Evolutionary conservation across 2,888 invertebrate species (phyloP), one percentile per base, ranked within the genome.

Genomic region (Fragum sueziense): DNA sequence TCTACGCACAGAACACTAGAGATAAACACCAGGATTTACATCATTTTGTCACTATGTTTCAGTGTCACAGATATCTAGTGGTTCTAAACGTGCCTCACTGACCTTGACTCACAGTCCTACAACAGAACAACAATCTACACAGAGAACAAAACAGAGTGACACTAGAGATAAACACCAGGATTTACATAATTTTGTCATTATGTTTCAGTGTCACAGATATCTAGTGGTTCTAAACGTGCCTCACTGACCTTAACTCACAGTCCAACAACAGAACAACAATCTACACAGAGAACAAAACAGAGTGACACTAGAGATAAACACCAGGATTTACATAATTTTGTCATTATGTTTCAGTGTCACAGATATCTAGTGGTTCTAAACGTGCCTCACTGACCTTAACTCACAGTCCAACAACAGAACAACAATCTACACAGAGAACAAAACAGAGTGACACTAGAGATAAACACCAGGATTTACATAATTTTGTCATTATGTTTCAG

Each of bases 61-160:
- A 86, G 86, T 83, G n/a, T 86, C 86, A 14, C 57, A 77, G 14
- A 69, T 79, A 14, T 83, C 85, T 11, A 85, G 85, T 73, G 82
- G 83, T 34, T 83, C 85, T 11, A 82, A 79, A 27, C 80, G 74
- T 4, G 79, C 72, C 11, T 79, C 82, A 11, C 67, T 79, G 22
- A 81, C 77, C 27, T 62, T 80, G 22, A 85, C 82, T 2, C 74
- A 68, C 11, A 82, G 76, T 57, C 77, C 52, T 2, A 79, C 82
- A 9, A 54, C 73, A 1, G 80, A 74, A 7, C 74, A 74, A 14
- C 78, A 76, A 59, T 70, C 80, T 7, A 27, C 65, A 20, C 69
- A 79, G 54, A 25, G 80, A 72, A 68, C 79, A 47, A 65, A 75
- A 41, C 68, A 59, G 41, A 65, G 57, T 17, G n/a, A 37, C 9